These are phyloP conservation scores for Apocheima hispidaria DNA, from an alignment of 2,888 invertebrate genomes.

Conservation along the genomic window DNA sequence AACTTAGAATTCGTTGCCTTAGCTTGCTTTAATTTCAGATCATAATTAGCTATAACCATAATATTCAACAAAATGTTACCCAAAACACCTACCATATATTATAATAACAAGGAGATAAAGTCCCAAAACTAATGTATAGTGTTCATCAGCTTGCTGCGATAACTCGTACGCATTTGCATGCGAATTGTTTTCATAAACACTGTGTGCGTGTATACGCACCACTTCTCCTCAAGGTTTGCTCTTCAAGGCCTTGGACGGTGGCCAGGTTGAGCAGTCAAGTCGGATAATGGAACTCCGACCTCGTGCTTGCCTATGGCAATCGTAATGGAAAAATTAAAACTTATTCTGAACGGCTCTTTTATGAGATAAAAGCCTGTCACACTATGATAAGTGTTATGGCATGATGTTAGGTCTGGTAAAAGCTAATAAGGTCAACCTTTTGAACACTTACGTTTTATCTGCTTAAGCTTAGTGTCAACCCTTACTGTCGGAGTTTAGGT, in stretches of 20 bases:
- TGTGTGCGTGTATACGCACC: constrained; percentile 63
- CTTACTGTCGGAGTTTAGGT: too few relatives aligned
- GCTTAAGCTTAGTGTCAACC: not conserved
- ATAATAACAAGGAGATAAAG: not conserved
- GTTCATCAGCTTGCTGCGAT: constrained; percentile 54
- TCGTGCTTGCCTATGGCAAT: constrained; percentile 47
- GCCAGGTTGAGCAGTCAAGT: constrained; percentile 64
- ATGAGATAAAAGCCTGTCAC: constrained; percentile 30
- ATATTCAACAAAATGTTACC: not conserved
- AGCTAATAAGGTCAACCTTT: not conserved
- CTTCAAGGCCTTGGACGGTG: constrained; percentile 67
- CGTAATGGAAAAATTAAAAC: constrained; percentile 27
- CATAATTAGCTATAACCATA: too few relatives aligned
- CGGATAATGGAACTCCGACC: constrained; percentile 50
- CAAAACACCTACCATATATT: not conserved
- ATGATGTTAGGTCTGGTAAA: constrained; percentile 8
- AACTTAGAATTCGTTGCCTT: too few relatives aligned
- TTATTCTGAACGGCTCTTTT: constrained; percentile 13
- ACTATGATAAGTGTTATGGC: constrained; percentile 28
- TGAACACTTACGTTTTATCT: not conserved
- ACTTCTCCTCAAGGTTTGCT: constrained; percentile 71
- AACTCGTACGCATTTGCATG: constrained; percentile 66
- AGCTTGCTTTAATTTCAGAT: not conserved
- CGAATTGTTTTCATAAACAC: constrained; percentile 73
- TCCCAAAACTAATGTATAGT: constrained; percentile 21